A percentile compares a stretch with the other conserved stretches of the same genome.
phyloP scores from a whole-genome alignment of 23 tunicate genomes.

The Clavelina lepadiformis region DNA sequence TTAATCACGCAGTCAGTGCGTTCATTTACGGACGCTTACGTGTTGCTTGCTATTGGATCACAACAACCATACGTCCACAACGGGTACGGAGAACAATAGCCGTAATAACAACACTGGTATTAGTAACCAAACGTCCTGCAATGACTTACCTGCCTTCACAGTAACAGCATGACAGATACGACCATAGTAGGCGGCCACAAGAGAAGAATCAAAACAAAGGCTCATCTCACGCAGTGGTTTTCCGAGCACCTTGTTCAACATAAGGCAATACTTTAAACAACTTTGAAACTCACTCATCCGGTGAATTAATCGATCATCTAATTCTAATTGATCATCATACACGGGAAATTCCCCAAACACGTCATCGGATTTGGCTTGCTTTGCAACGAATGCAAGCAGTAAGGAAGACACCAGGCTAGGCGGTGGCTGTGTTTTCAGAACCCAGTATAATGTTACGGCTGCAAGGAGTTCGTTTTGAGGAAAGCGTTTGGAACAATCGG shows the following conservation, averaged over 20 bases:
- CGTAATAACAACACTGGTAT: too few relatives aligned
- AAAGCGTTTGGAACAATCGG: neutral
- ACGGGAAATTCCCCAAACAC: neutral
- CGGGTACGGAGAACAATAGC: too few relatives aligned
- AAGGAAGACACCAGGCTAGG: neutral
- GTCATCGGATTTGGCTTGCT: neutral
- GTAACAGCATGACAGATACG: too few relatives aligned
- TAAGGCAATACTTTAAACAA: slow-evolving; percentile 8
- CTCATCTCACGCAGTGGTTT: slow-evolving; percentile 1
- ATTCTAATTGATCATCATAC: too few relatives aligned
- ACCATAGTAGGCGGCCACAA: too few relatives aligned
- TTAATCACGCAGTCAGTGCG: too few relatives aligned
- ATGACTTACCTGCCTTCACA: too few relatives aligned
- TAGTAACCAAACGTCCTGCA: too few relatives aligned
- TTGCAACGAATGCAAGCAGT: neutral
- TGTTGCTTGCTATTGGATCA: too few relatives aligned
- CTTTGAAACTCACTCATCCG: slow-evolving; percentile 21
- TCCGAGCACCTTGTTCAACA: slow-evolving; percentile 3
- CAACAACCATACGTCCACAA: too few relatives aligned
- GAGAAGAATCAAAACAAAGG: too few relatives aligned
- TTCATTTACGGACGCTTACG: too few relatives aligned
- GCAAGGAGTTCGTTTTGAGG: neutral
- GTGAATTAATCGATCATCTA: neutral
- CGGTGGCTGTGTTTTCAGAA: slow-evolving; percentile 13
- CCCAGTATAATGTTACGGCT: slow-evolving; percentile 5